A percentile compares a stretch with the other conserved stretches of the same genome.
phyloP scores from a whole-genome alignment of 1,140 invertebrate genomes.

The Magallana gigas region DNA sequence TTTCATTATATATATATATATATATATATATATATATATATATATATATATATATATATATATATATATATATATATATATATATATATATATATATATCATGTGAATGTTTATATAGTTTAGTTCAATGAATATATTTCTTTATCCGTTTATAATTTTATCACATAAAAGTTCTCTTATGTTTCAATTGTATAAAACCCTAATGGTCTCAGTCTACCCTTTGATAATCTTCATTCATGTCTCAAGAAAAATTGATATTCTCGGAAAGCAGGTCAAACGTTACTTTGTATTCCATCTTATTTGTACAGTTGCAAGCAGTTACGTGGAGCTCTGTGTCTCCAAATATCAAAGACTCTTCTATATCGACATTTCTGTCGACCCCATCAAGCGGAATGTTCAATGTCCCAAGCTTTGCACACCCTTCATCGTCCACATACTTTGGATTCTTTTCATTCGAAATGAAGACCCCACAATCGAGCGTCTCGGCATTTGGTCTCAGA shows the following conservation, averaged over 20 bases:
- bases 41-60: no score
- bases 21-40: no score
- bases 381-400: not conserved
- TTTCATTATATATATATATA: no score
- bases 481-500: not conserved
- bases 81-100: no score
- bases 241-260: not conserved
- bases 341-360: conserved; percentile 53
- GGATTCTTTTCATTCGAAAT: conserved; percentile 26
- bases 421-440: conserved; percentile 36
- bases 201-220: no score
- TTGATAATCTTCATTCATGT: no score
- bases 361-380: not conserved
- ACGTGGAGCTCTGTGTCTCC: conserved; percentile 44
- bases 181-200: no score
- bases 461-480: not conserved
- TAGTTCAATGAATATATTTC: no score
- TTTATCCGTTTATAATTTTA: no score
- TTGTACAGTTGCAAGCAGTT: not conserved
- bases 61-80: no score
- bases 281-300: not conserved
- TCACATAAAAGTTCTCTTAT: no score
- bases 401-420: not conserved
- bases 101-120: no score
- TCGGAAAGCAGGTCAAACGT: not conserved